Evolutionary conservation across 1,140 invertebrate species (phyloP).

Genomic region (Caenorhabditis remanei): DNA sequence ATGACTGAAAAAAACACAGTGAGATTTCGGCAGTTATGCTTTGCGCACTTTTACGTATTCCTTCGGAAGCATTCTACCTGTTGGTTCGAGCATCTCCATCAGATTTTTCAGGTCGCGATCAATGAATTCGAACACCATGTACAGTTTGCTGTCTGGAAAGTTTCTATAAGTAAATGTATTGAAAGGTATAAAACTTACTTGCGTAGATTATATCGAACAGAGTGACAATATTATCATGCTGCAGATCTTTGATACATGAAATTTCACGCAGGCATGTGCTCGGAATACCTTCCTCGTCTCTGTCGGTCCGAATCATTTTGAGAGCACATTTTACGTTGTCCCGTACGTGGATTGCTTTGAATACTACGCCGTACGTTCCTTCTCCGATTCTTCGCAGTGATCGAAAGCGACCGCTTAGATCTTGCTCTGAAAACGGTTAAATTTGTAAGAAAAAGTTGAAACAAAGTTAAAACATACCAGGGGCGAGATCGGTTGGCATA

Average conservation of each 20-base stretch:
- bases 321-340: slow-evolving; percentile 46
- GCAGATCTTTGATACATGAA: slow-evolving; percentile 90
- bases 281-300: slow-evolving; percentile 85
- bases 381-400: slow-evolving; percentile 93
- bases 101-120: slow-evolving; percentile 88
- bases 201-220: slow-evolving; percentile 89
- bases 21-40: no score
- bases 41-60: slow-evolving; percentile 88
- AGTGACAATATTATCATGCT: slow-evolving; percentile 91
- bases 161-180: slow-evolving; percentile 57
- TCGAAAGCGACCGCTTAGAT: slow-evolving; percentile 32
- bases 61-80: slow-evolving; percentile 89
- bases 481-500: slow-evolving; percentile 17
- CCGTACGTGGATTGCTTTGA: slow-evolving; percentile 82
- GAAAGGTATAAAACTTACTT: slow-evolving; percentile 76
- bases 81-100: slow-evolving; percentile 84
- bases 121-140: slow-evolving; percentile 96
- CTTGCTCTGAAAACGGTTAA: slow-evolving; percentile 16
- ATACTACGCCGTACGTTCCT: slow-evolving; percentile 90
- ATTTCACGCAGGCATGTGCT: slow-evolving; percentile 95
- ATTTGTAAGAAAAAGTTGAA: not conserved
- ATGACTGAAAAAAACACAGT: slow-evolving; percentile 78
- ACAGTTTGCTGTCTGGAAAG: slow-evolving; percentile 92
- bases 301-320: slow-evolving; percentile 64
- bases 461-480: not conserved